Evolutionary conservation across 2,113 vertebrate species (phyloP).

Genomic region (Carettochelys insculpta): DNA sequence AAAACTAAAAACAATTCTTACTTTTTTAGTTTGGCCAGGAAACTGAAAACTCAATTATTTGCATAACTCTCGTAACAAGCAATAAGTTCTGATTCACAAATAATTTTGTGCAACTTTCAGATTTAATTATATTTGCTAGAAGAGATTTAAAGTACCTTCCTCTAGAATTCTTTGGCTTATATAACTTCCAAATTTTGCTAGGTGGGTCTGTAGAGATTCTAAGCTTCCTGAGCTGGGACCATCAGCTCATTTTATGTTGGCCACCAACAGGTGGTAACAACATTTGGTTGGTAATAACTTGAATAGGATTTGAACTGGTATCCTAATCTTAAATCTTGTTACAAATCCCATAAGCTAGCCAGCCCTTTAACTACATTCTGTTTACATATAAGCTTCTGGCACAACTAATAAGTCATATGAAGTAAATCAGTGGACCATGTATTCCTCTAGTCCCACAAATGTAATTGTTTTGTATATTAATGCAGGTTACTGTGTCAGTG

Average conservation of each 20-base stretch:
- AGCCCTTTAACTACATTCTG: not conserved
- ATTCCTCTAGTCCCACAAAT: not conserved
- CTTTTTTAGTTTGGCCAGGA: not conserved
- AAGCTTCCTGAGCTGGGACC: slow-evolving; percentile 30
- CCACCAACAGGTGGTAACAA: slow-evolving; percentile 51
- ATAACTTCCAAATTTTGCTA: slow-evolving; percentile 37
- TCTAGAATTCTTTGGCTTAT: not conserved
- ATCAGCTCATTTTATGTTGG: slow-evolving; percentile 43
- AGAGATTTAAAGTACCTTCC: not conserved
- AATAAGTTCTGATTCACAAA: not conserved
- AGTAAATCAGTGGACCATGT: not conserved
- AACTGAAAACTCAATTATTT: not conserved
- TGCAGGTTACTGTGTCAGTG: not conserved
- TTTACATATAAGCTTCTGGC: slow-evolving; percentile 21
- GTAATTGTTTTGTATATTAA: slow-evolving; percentile 17
- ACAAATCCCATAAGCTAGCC: slow-evolving; percentile 18
- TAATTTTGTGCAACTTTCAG: not conserved
- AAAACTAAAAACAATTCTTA: not conserved
- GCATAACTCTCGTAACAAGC: not conserved
- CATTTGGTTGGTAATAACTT: slow-evolving; percentile 57
- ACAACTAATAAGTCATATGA: slow-evolving; percentile 1
- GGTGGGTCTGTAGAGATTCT: slow-evolving; percentile 18
- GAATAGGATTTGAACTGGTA: slow-evolving; percentile 20
- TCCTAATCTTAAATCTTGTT: slow-evolving; percentile 53
- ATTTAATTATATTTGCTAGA: not conserved